Evolutionary conservation across 2,797 vertebrate species (phyloP), one percentile per base, ranked within the genome.

Genomic region (Psittacula echo): DNA sequence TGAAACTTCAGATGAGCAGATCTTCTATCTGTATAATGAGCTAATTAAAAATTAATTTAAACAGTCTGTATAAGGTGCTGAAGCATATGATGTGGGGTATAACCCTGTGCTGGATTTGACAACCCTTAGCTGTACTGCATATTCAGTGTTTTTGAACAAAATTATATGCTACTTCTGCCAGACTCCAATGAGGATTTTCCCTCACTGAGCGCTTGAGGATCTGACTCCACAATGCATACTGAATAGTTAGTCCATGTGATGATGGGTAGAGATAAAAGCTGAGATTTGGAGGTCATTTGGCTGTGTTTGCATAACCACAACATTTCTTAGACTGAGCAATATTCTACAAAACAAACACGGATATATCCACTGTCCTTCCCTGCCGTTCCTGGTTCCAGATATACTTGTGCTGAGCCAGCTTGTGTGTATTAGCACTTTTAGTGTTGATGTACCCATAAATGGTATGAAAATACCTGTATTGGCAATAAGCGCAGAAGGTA

Each of bases 21-120:
- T 95, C 91, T 94, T 80, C 91, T 94, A 92, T 89, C 93, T 87
- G 76, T 95, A 91, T 89, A 96, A 97, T 91, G 51, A 96, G 78
- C 50, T 97, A 95, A 96, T 96, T 97, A 97, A 97, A 97, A 95
- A 96, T 94, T 94, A 96, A 96, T 96, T 94, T 96, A 94, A 95
- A 85, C 75, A 94, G 92, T 89, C 92, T 96, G 68, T 94, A 81
- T 90, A 90, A 95, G 91, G 70, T 90, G 91, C 92, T 96, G 85
- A 95, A 94, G 67, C 83, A 88, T 93, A 90, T 77, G 71, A 90
- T 91, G 68, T 87, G 83, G 82, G 54, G 73, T 89, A 94, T 88
- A 95, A 95, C 89, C 91, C 93, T 90, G 47, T 65, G 65, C 88
- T 82, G 84, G 85, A 89, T 93, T 96, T 96, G 91, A 93, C 90